Conservation (phyloP, 2,888 invertebrate genomes). For the Pegoplata infirma region DNA sequence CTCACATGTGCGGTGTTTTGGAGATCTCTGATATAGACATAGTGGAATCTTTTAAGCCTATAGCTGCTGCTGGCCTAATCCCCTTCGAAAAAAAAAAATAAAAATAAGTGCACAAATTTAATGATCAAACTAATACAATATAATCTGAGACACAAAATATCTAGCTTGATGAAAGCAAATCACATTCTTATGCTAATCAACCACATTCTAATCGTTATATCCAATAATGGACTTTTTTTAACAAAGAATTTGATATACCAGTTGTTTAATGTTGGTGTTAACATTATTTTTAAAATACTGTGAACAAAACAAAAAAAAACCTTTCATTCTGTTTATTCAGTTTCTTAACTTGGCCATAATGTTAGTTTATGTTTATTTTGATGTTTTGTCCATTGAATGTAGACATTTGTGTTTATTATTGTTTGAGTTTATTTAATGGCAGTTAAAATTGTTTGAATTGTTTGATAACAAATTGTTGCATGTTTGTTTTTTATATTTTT, state of each 20-base stretch:
- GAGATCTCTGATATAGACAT: too few relatives aligned
- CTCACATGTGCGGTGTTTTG: too few relatives aligned
- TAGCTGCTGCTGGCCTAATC: neutral
- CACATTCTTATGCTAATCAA: neutral
- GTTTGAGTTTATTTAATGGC: slow-evolving; percentile 10
- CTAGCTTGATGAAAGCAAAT: neutral
- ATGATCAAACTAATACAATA: neutral
- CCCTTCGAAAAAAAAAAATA: neutral
- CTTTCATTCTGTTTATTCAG: neutral
- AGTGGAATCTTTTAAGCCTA: neutral
- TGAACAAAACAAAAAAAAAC: too few relatives aligned
- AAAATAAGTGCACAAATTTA: neutral
- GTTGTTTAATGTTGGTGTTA: neutral
- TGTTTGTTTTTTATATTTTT: neutral
- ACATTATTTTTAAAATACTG: neutral
- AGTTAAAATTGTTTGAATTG: neutral
- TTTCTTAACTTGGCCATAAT: neutral
- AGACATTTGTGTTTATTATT: neutral
- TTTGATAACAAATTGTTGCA: slow-evolving; percentile 35
- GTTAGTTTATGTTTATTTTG: neutral
- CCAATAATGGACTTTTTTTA: neutral
- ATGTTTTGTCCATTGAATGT: neutral
- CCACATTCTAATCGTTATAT: neutral
- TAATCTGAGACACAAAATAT: neutral
- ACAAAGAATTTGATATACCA: neutral